Percentiles rank a stretch among this genome's conserved stretches.
phyloP scores from a whole-genome alignment of 2,888 invertebrate genomes.

The Cantharis rufa region DNA sequence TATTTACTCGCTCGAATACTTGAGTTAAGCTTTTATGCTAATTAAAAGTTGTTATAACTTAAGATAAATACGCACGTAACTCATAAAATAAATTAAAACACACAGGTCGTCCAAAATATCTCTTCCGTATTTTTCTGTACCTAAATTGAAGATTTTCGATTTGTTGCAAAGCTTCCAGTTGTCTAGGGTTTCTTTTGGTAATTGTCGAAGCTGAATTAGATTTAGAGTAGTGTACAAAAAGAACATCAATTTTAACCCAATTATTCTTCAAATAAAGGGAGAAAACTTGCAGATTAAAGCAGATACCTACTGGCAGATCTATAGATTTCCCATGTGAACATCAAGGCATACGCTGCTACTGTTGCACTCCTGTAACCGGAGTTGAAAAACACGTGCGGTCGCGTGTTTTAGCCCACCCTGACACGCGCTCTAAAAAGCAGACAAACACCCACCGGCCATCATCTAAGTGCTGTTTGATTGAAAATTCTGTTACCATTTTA shows the following conservation, averaged over 20 bases:
- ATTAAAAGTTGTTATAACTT: not conserved
- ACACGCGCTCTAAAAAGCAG: constrained; percentile 42
- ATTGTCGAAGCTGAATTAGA: constrained; percentile 18
- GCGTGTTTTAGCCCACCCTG: constrained; percentile 34
- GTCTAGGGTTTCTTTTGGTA: not conserved
- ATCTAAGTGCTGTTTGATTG: constrained; percentile 36
- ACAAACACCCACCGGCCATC: constrained; percentile 41
- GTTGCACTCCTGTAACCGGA: constrained; percentile 40
- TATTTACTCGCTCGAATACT: not conserved
- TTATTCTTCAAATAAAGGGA: constrained; percentile 36
- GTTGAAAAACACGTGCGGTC: constrained; percentile 39
- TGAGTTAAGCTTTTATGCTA: not conserved
- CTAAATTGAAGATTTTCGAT: not conserved
- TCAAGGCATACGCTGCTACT: constrained; percentile 29
- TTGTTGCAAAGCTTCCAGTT: not conserved
- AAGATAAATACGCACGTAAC: not conserved
- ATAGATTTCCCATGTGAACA: constrained; percentile 46
- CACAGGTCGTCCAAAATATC: not conserved
- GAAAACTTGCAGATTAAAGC: constrained; percentile 36
- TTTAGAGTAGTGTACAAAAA: constrained; percentile 30
- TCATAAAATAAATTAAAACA: not conserved
- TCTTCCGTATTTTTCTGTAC: not conserved
- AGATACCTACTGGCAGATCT: constrained; percentile 35
- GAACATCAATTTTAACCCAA: constrained; percentile 44
- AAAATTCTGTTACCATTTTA: constrained; percentile 29